Conservation (phyloP, 2,888 invertebrate species). For the Rambutsinella grinnellia region DNA sequence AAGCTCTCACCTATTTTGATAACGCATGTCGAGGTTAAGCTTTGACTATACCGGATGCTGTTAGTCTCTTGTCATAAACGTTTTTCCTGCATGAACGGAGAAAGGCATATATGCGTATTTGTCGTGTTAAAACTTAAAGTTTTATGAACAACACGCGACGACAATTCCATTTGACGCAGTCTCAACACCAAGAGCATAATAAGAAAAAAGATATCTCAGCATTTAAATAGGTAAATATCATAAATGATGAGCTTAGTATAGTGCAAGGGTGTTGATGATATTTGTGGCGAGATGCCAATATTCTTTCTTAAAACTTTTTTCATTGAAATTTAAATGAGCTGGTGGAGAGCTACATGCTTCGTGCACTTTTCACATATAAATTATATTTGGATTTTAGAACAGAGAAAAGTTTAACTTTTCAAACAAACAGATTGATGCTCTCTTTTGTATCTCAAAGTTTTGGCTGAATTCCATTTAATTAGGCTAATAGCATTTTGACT, state of each 20-base stretch:
- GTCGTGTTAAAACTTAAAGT: neutral
- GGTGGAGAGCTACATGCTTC: neutral
- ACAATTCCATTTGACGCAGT: conserved; percentile 30
- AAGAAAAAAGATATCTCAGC: too few relatives aligned
- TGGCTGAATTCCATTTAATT: conserved; percentile 50
- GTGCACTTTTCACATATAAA: neutral
- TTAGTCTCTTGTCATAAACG: neutral
- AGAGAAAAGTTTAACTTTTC: neutral
- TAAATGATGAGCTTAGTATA: too few relatives aligned
- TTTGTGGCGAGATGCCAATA: too few relatives aligned
- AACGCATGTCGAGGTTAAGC: neutral
- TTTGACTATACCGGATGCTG: neutral
- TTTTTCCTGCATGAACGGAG: neutral
- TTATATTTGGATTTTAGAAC: neutral
- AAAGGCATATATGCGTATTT: neutral
- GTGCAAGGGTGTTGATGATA: too few relatives aligned
- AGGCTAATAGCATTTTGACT: conserved; percentile 17
- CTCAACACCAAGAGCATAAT: too few relatives aligned
- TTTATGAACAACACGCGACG: conserved; percentile 16
- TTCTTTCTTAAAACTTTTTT: too few relatives aligned
- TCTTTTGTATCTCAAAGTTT: conserved; percentile 8
- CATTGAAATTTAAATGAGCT: conserved; percentile 11
- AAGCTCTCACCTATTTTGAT: too few relatives aligned
- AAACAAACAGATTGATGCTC: neutral
- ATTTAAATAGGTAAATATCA: neutral